Evolutionary conservation across 2,113 vertebrate genomes (phyloP), one percentile per base, ranked within the genome.

Genomic region (Aviceda subcristata): DNA sequence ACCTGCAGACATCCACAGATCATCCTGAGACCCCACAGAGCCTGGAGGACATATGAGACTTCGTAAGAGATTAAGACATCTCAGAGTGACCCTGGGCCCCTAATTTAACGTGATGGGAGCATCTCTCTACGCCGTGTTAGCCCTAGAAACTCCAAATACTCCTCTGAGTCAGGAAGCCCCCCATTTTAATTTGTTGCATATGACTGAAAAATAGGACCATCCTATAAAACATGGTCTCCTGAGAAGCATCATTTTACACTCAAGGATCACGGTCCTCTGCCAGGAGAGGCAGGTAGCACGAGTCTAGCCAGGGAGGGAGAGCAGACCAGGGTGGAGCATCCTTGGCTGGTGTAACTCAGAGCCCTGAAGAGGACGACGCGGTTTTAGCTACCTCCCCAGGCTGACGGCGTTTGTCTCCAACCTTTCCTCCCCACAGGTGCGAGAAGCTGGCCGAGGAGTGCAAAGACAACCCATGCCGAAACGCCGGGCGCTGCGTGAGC

Each of bases 381-480:
- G 26, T 32, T 72, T 10, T 46, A 57, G 22, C 46, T 27, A 15
- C 71, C 21, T 32, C 68, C 38, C 27, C 43, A 45, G 29, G 8
- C 62, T 69, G 36, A 57, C 0, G 0, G 43, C 7, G 12, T 7
- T 21, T 15, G 4, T 48, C 13, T 66, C 92, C 88, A 51, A 71
- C 38, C 29, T 46, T 14, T 53, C 41, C 45, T 46, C 45, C 60
- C 56, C 23, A 6, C 94, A 99, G 99, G 93, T 99, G 99, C 3
- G 98, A 99, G 89, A 98, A 97, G 75, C 72, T 96, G 64, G 88
- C 97, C 0, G 97, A 98, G 9, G 96, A 97, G 4, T 99, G 99
- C 89, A 92, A 87, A 1, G 96, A 98, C 48, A 98, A 98, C 66
- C 94, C 98, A 0, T 99, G 99, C 92, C 95, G 71, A 7, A 97